Percentiles rank a stretch among this genome's conserved stretches.
Conservation (phyloP, 2,113 vertebrate species). For the Zeus faber region DNA sequence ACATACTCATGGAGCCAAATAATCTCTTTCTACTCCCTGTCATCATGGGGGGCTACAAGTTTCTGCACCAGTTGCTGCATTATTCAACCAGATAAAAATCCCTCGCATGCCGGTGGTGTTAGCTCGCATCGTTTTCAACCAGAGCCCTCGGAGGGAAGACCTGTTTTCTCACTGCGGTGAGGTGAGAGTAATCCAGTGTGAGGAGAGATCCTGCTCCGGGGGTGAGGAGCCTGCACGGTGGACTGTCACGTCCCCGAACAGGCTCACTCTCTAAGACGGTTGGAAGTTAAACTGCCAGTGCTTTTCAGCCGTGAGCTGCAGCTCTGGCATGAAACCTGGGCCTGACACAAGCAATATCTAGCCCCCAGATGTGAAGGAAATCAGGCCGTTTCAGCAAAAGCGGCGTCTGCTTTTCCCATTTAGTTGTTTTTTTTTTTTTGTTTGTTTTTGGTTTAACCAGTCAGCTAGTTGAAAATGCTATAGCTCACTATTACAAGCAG, state of each 20-base stretch:
- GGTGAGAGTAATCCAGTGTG: slow-evolving; percentile 13
- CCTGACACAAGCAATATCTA: background rate
- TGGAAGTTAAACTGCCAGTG: background rate
- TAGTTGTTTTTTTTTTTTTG: no score
- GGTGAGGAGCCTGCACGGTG: background rate
- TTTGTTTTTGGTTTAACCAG: no score
- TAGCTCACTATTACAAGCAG: no score
- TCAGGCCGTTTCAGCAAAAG: background rate
- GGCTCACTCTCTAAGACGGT: background rate
- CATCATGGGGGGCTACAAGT: no score
- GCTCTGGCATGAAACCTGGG: background rate
- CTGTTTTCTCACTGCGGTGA: background rate
- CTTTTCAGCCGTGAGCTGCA: background rate
- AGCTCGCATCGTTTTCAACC: background rate
- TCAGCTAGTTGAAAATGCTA: no score
- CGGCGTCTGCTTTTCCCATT: background rate
- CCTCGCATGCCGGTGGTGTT: background rate
- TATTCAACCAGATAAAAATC: no score
- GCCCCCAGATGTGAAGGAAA: background rate
- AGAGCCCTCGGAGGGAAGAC: background rate
- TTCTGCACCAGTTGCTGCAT: no score
- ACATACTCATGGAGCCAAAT: no score
- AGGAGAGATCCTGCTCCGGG: background rate
- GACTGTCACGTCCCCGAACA: slow-evolving; percentile 19
- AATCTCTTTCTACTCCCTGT: no score